A percentile compares a stretch with the other conserved stretches of the same genome.
phyloP scores from a whole-genome alignment of 2,113 vertebrate species.

The Dasypus novemcinctus region DNA sequence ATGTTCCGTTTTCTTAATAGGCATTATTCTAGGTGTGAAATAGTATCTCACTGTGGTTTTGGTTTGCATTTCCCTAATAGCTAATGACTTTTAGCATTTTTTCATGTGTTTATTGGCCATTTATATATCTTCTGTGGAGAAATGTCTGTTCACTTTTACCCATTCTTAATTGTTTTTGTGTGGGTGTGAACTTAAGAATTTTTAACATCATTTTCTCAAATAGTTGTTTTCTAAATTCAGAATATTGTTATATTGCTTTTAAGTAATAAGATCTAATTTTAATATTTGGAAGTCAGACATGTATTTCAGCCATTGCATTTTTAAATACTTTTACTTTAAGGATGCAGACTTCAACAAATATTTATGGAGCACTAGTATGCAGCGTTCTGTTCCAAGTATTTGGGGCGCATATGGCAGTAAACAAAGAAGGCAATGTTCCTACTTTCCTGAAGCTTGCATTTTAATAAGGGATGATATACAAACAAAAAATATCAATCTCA shows the following conservation, averaged over 20 bases:
- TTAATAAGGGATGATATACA: neutral
- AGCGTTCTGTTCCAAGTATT: neutral
- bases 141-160: no score
- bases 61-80: no score
- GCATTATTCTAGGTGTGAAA: no score
- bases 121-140: no score
- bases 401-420: neutral
- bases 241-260: neutral
- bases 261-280: neutral
- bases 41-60: no score
- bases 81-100: no score
- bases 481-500: neutral
- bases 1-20: no score
- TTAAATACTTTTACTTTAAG: neutral
- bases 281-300: neutral
- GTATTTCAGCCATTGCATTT: neutral
- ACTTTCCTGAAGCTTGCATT: neutral
- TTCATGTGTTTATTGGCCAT: no score
- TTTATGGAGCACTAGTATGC: neutral
- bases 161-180: no score
- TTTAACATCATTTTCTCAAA: neutral
- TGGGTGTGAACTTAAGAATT: neutral
- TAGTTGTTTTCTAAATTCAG: conserved; percentile 15
- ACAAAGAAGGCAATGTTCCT: neutral
- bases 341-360: neutral